These are phyloP conservation scores for Chromis chromis DNA, from an alignment of 2,797 vertebrate genomes.

Conservation along the genomic window DNA sequence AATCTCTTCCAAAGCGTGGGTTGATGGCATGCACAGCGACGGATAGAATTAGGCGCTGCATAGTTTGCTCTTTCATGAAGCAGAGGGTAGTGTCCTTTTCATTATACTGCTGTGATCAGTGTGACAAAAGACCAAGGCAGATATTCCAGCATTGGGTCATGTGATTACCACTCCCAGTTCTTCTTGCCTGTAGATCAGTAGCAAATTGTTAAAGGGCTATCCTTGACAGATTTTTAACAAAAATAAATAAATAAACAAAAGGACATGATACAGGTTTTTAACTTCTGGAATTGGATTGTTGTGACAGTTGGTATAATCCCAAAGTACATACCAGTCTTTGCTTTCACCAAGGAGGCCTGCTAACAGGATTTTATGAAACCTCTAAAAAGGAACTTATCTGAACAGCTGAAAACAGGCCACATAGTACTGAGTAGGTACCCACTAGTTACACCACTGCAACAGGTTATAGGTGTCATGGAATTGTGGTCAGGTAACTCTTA, in stretches of 20 bases:
- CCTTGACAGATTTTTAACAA: slow-evolving; percentile 24
- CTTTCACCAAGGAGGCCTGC: not conserved
- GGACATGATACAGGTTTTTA: not conserved
- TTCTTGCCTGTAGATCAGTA: slow-evolving; percentile 66
- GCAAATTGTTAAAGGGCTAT: slow-evolving; percentile 33
- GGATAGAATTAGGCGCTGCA: slow-evolving; percentile 37
- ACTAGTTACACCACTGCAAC: not conserved
- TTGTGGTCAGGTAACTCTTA: not conserved
- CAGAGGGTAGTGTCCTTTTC: slow-evolving; percentile 43
- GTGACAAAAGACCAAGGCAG: slow-evolving; percentile 35
- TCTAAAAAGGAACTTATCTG: not conserved
- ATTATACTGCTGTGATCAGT: slow-evolving; percentile 47
- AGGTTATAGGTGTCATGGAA: not conserved
- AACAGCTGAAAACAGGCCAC: not conserved
- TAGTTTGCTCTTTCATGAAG: slow-evolving; percentile 36
- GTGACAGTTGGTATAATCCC: not conserved
- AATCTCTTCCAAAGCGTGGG: slow-evolving; percentile 37
- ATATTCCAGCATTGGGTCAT: slow-evolving; percentile 68
- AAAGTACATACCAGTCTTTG: not conserved
- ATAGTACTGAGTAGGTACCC: not conserved
- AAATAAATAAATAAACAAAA: slow-evolving; percentile 7
- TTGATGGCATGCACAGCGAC: slow-evolving; percentile 40
- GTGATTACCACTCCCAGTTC: slow-evolving; percentile 61
- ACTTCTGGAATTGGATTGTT: not conserved
- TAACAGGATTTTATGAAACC: slow-evolving; percentile 13